phyloP scores from a whole-genome alignment of 2,797 vertebrate genomes.

The Cirrhinus mrigala region DNA sequence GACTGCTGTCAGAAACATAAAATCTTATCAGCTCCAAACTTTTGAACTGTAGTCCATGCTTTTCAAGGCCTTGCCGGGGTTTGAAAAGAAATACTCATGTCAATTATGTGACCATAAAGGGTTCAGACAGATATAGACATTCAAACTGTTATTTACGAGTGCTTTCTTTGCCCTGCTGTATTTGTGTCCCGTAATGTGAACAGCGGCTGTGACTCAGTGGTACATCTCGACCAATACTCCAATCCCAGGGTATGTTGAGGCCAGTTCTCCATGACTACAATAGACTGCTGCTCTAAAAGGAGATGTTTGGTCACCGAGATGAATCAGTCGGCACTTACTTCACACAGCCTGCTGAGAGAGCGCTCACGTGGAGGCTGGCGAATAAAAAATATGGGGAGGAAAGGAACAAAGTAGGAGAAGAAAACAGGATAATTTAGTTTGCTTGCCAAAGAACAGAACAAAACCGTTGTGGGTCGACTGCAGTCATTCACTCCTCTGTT shows the following conservation, averaged over 20 bases:
- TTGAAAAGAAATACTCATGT: background rate
- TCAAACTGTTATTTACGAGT: background rate
- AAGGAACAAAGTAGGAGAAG: background rate
- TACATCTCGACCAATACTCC: slow-evolving; percentile 21
- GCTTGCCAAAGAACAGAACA: slow-evolving; percentile 26
- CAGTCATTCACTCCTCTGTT: slow-evolving; percentile 8
- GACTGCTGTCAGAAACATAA: background rate
- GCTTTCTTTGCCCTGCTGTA: background rate
- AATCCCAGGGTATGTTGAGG: slow-evolving; percentile 37
- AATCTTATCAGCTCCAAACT: background rate
- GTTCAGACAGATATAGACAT: background rate
- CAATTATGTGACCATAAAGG: background rate
- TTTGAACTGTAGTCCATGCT: background rate
- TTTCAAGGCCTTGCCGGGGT: background rate
- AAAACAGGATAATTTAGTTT: slow-evolving; percentile 46
- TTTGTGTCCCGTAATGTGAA: slow-evolving; percentile 25
- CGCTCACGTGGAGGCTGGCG: slow-evolving; percentile 25
- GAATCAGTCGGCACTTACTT: slow-evolving; percentile 11
- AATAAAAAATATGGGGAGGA: slow-evolving; percentile 22
- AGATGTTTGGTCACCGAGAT: slow-evolving; percentile 42
- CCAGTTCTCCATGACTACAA: slow-evolving; percentile 33
- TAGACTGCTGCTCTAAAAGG: slow-evolving; percentile 44
- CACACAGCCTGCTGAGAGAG: slow-evolving; percentile 30
- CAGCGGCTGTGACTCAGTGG: slow-evolving; percentile 15
- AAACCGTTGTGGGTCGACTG: slow-evolving; percentile 3